A percentile compares a stretch with the other conserved stretches of the same genome.
These are phyloP conservation scores for Minunthozetes semirufus DNA, from an alignment of 2,888 invertebrate species.

Conservation along the genomic window DNA sequence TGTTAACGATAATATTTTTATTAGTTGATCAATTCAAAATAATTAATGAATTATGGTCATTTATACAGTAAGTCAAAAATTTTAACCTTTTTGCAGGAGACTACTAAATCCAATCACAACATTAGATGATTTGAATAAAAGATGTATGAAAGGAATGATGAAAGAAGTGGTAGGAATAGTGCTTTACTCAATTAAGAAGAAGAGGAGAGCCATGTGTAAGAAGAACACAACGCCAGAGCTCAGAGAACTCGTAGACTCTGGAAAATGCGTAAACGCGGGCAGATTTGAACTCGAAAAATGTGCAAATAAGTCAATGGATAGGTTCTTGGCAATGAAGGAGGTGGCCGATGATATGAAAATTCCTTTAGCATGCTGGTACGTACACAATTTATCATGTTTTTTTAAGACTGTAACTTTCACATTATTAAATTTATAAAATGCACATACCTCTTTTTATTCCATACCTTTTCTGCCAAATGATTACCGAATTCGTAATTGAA, in stretches of 20 bases:
- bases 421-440: too few species aligned
- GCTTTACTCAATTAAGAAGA: constrained; percentile 3
- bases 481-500: too few species aligned
- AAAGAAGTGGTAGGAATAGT: constrained; percentile 13
- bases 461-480: too few species aligned
- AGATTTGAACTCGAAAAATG: background rate
- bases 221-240: background rate
- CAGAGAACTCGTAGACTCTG: background rate
- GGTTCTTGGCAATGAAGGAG: background rate
- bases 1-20: too few species aligned
- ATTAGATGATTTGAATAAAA: background rate
- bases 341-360: background rate
- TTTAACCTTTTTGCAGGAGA: background rate
- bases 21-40: too few species aligned
- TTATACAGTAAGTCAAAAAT: too few species aligned
- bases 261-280: constrained; percentile 6
- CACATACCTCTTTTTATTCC: too few species aligned
- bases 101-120: background rate
- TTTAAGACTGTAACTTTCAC: too few species aligned
- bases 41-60: too few species aligned
- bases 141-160: constrained; percentile 10
- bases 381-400: background rate
- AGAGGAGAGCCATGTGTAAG: background rate
- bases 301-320: background rate
- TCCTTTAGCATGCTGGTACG: constrained; percentile 22